Evolutionary conservation across 2,113 vertebrate genomes (phyloP).

Genomic region (Brienomyrus longianalis): DNA sequence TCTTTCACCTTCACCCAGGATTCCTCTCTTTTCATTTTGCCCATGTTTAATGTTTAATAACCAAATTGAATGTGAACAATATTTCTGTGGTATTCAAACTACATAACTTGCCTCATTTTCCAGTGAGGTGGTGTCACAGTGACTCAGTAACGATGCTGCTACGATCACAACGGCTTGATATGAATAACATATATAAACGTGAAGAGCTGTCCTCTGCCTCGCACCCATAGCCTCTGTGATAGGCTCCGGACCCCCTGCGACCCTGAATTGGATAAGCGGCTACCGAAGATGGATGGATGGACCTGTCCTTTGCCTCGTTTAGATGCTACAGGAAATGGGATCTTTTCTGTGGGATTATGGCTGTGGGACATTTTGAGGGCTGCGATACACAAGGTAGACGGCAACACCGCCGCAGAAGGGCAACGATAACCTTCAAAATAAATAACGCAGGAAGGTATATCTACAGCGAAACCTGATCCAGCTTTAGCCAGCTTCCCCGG

Average conservation of each 20-base stretch:
- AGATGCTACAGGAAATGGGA: background rate
- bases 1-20: background rate
- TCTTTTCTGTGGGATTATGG: background rate
- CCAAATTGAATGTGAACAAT: background rate
- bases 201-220: background rate
- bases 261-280: background rate
- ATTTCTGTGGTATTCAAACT: background rate
- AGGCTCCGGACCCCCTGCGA: background rate
- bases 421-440: constrained; percentile 35
- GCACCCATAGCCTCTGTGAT: too few relatives aligned
- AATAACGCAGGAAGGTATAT: constrained; percentile 3
- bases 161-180: background rate
- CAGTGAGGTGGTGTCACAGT: background rate
- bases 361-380: background rate
- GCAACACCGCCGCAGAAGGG: constrained; percentile 11
- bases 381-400: background rate
- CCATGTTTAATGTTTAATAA: background rate
- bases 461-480: constrained; percentile 50
- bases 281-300: background rate
- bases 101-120: background rate
- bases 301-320: background rate
- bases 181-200: background rate
- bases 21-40: background rate
- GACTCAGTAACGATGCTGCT: background rate
- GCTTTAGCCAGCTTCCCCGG: constrained; percentile 49